Percentiles rank a stretch among this genome's conserved stretches.
Evolutionary conservation across 1,140 invertebrate species (phyloP).

Genomic region (Heterodera schachtii): DNA sequence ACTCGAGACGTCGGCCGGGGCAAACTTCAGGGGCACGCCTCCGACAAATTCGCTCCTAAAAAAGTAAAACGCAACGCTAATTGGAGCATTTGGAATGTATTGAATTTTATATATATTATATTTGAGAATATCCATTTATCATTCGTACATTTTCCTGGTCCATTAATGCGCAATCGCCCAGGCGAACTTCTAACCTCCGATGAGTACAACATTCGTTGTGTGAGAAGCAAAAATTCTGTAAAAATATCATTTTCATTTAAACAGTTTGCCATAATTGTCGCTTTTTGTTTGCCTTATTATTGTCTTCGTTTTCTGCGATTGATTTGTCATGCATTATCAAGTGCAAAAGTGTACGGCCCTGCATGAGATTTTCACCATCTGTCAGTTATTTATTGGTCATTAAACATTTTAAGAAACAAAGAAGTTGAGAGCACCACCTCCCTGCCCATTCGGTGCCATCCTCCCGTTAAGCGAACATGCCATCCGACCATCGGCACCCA

Average conservation of each 20-base stretch:
- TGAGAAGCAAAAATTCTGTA: conserved; percentile 17
- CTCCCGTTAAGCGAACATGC: conserved; percentile 24
- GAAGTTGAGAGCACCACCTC: too few species aligned
- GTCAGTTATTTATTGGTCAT: too few species aligned
- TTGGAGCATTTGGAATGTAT: too few species aligned
- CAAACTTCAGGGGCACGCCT: conserved; percentile 19
- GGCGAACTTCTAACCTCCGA: conserved; percentile 12
- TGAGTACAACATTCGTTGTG: conserved; percentile 10
- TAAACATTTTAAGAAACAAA: too few species aligned
- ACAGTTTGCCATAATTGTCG: too few species aligned
- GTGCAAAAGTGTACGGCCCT: conserved; percentile 15
- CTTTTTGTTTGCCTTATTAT: conserved; percentile 1
- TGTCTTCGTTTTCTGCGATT: neutral
- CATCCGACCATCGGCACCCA: conserved; percentile 21
- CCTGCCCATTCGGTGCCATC: conserved; percentile 3
- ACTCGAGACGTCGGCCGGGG: conserved; percentile 13
- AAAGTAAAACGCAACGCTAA: conserved; percentile 4
- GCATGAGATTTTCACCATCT: conserved; percentile 23
- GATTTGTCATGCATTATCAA: conserved; percentile 19
- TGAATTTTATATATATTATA: too few species aligned
- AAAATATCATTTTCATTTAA: too few species aligned
- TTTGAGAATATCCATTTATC: too few species aligned
- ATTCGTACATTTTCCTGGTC: conserved; percentile 27
- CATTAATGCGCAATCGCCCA: conserved; percentile 27
- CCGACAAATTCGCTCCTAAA: conserved; percentile 22